These are phyloP conservation scores for Mystacides longicornis DNA, from an alignment of 2,888 invertebrate species.

Conservation along the genomic window DNA sequence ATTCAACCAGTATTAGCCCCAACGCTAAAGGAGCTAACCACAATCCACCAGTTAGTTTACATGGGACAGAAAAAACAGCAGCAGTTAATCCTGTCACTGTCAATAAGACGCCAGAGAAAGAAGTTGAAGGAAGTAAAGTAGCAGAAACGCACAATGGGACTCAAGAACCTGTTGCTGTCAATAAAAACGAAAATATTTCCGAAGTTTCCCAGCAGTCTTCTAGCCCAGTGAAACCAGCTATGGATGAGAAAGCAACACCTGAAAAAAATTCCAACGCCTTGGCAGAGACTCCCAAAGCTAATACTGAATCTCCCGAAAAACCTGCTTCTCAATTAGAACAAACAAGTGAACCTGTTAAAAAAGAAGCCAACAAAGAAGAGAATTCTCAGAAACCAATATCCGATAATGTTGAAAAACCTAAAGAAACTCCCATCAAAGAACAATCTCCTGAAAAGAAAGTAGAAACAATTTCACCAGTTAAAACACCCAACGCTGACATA, in stretches of 20 bases:
- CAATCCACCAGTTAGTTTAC: conserved; percentile 43
- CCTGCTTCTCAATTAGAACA: not conserved
- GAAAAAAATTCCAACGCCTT: not conserved
- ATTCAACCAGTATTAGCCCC: conserved; percentile 5
- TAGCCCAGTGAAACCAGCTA: not conserved
- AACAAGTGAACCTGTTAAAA: not conserved
- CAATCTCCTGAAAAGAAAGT: not conserved
- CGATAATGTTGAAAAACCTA: not conserved
- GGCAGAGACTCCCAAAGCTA: not conserved
- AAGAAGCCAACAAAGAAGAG: not conserved
- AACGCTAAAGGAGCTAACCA: conserved; percentile 26
- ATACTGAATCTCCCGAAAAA: not conserved
- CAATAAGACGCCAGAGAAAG: conserved; percentile 28
- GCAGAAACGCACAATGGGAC: conserved; percentile 38
- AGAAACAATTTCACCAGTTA: not conserved
- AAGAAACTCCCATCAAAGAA: not conserved
- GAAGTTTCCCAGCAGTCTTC: not conserved
- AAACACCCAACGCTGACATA: not conserved
- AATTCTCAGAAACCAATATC: not conserved
- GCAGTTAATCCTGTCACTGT: conserved; percentile 37
- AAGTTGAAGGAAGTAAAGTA: not conserved
- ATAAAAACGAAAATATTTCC: not conserved
- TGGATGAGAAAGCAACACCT: not conserved
- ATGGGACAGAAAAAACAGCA: conserved; percentile 37
- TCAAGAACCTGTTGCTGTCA: not conserved